Evolutionary conservation across 1,140 invertebrate genomes (phyloP).

Genomic region (Bombus confusus): DNA sequence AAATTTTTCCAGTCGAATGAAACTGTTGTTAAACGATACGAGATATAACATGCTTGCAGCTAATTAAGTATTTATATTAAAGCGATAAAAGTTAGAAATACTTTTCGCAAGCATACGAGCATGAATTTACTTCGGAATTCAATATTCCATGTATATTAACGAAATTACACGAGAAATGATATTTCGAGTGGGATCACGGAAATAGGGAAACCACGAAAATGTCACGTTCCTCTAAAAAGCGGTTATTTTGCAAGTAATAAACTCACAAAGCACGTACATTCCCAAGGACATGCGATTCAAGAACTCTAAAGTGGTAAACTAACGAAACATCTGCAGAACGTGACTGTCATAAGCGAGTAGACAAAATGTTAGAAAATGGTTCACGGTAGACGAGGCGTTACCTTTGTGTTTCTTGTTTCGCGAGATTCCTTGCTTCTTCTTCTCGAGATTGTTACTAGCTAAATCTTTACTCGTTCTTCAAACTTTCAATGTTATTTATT

Average conservation of each 20-base stretch:
- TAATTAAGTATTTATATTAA: too few species aligned
- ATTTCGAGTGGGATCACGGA: neutral
- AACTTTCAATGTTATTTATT: neutral
- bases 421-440: too few species aligned
- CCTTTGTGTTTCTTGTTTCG: neutral
- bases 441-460: neutral
- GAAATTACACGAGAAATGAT: neutral
- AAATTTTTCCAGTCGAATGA: too few species aligned
- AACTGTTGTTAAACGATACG: too few species aligned
- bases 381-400: neutral
- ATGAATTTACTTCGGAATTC: neutral
- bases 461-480: neutral
- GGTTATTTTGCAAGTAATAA: conserved; percentile 38
- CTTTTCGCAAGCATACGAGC: neutral
- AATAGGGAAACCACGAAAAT: neutral
- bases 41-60: neutral
- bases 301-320: conserved; percentile 40
- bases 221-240: conserved; percentile 36
- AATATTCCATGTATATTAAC: too few species aligned
- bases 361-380: conserved; percentile 24
- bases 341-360: conserved; percentile 23
- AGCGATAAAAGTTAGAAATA: neutral
- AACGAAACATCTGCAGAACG: conserved; percentile 31
- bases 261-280: conserved; percentile 32
- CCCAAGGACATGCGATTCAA: conserved; percentile 26